Evolutionary conservation across 2,888 invertebrate genomes (phyloP).

Genomic region (Eupithecia insigniata): DNA sequence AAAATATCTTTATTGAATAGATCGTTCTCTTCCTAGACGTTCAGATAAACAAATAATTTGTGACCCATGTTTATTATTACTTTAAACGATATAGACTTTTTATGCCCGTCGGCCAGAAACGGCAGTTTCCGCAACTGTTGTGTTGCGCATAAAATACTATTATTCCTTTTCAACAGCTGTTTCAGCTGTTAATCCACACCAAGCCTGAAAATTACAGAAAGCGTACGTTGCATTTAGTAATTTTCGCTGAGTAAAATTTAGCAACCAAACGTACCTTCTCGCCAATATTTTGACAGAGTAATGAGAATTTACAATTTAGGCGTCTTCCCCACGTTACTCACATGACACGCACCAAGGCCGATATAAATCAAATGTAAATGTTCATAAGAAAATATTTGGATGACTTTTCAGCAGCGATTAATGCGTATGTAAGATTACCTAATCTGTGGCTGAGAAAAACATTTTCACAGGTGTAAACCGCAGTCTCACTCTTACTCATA

Average conservation of each 20-base stretch:
- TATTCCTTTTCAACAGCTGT: conserved; percentile 10
- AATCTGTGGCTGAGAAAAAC: neutral
- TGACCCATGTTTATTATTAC: neutral
- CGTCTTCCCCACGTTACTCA: conserved; percentile 52
- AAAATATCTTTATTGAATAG: too few species aligned
- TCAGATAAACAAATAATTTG: neutral
- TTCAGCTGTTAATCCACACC: conserved; percentile 7
- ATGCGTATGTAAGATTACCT: too few species aligned
- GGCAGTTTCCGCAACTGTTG: conserved; percentile 4
- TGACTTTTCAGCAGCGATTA: conserved; percentile 41
- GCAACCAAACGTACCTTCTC: conserved; percentile 44
- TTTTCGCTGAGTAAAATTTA: conserved; percentile 28
- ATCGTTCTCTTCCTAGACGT: neutral
- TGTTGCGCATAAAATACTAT: conserved; percentile 9
- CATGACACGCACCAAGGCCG: conserved; percentile 51
- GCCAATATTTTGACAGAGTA: conserved; percentile 53
- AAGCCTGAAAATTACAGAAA: neutral
- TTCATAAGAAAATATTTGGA: conserved; percentile 62
- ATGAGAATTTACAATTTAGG: conserved; percentile 46
- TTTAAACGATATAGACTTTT: neutral
- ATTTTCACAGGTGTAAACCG: neutral
- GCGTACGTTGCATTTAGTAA: conserved; percentile 9
- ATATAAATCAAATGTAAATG: conserved; percentile 53
- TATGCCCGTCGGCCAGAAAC: neutral
- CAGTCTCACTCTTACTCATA: neutral